Base-by-base conservation (phyloP, 2,888 invertebrate genomes). In the Phrixothrix hirtus region DNA sequence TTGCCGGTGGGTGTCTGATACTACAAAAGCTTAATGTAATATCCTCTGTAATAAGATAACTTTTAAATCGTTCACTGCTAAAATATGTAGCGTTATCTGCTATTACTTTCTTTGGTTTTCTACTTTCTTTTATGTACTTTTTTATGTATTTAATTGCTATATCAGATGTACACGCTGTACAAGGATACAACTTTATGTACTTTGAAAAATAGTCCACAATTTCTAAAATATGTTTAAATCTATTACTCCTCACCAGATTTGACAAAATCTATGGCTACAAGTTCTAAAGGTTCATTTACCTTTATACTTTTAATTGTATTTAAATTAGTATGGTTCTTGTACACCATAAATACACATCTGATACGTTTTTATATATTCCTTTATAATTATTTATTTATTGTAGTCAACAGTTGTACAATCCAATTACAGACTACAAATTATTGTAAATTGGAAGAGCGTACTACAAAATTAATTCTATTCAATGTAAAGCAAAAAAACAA, bases 251-350 rank as follows among this genome's bases (percentile, higher is more conserved):
- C 13, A 31, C 13, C 11, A 31, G 12, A 7, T 31, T 31, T 3
- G 12, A 3, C 13, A 7, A 12, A 12, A 12, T 31, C 31, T 3
- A 31, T 31, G 1, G 12, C 31, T 3, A 31, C 12, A 12, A 11
- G 13, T 31, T 31, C 31, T 12, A 3, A 12, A 12, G 12, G 31
- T 31, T 7, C 31, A 31, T 31, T 31, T n/a, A n/a, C n/a, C n/a
- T n/a, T n/a, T n/a, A n/a, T 31, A 7, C 31, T 31, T 11, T 7
- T 11, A 11, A 10, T 21, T 16, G n/a, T 12, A 36, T 17, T 36
- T 21, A 10, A 1, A 36, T 36, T 36, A 15, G 11, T 15, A 36
- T 15, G 15, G 21, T 36, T 36, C 11, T 36, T 36, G 10, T 36
- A 36, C 21, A 4, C 15, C 34, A 1, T 15, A 14, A 16, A 14